Evolutionary conservation across 1,140 invertebrate species (phyloP).

Genomic region (Diploscapter pachys): DNA sequence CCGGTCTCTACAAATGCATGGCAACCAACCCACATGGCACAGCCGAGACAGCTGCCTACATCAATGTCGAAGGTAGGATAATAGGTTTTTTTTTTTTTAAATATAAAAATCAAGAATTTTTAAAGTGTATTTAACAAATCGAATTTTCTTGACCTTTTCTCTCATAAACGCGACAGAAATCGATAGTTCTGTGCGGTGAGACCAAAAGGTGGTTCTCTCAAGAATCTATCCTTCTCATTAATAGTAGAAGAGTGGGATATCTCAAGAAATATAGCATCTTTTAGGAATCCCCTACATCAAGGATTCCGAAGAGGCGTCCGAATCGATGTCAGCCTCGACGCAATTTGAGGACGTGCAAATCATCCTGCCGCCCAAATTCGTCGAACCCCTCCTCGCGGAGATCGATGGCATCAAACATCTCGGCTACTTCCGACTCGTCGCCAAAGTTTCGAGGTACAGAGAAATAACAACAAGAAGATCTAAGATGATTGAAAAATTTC

Average conservation of each 20-base stretch:
- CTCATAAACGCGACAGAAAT: too few species aligned
- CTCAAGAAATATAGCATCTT: not conserved
- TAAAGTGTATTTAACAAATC: too few species aligned
- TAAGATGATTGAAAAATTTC: not conserved
- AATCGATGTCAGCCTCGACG: not conserved
- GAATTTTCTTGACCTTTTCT: too few species aligned
- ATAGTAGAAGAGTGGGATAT: too few species aligned
- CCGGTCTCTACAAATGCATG: slow-evolving; percentile 33
- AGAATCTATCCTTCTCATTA: too few species aligned
- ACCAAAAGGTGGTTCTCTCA: too few species aligned
- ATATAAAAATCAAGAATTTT: not conserved
- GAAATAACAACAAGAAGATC: not conserved
- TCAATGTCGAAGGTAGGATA: slow-evolving; percentile 16
- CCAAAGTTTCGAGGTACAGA: slow-evolving; percentile 16
- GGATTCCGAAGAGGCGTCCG: slow-evolving; percentile 26
- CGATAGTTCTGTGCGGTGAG: too few species aligned
- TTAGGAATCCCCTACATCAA: slow-evolving; percentile 20
- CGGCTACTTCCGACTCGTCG: slow-evolving; percentile 21
- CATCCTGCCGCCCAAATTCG: slow-evolving; percentile 30
- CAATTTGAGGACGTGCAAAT: slow-evolving; percentile 20
- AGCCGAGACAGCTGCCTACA: slow-evolving; percentile 29
- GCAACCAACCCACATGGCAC: slow-evolving; percentile 33
- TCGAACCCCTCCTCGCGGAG: slow-evolving; percentile 27
- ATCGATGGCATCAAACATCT: slow-evolving; percentile 23
- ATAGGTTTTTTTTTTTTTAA: too few species aligned